Base-by-base conservation (phyloP, 2,888 invertebrate species). In the Eupithecia vulgata region DNA sequence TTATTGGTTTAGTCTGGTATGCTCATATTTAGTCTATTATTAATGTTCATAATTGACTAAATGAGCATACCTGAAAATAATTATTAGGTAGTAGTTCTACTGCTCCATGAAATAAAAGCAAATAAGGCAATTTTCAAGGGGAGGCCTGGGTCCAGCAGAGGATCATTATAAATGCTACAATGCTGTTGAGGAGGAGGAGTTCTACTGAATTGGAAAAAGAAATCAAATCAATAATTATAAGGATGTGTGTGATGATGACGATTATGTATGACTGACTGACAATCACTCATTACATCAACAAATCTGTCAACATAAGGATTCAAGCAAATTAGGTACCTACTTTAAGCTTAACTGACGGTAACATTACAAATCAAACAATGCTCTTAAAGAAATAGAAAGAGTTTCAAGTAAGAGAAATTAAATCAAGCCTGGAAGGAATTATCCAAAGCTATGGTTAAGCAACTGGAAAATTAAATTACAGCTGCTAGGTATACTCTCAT, bases 391-490 rank as follows among this genome's bases (percentile, higher is more conserved):
- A 34, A 57, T 5, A 57, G 30, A 57, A 3, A 48, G 17, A 48
- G 21, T 52, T n/a, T n/a, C n/a, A n/a, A n/a, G n/a, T 52, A 5
- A 52, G 48, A 64, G 21, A 65, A 42, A 65, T 40, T 4, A 65
- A 59, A 42, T 71, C 40, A 70, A 70, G 66, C 52, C 45, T 21
- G 13, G 25, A 13, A 65, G 13, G 25, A 13, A 65, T 65, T 15
- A 65, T 25, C 21, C 25, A 5, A n/a, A 12, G 21, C 59, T 17
- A 68, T 61, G 37, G 34, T 61, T 61, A 59, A 12, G 52, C 40
- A 61, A 61, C 61, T 67, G 40, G 42, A 68, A 68, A 65, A 65
- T 65, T 37, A 15, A 37, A 68, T 59, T 12, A 68, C 42, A 61
- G 61, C 61, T 61, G 45, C 40, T 59, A 17, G 42, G 10, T 68